A percentile compares a stretch with the other conserved stretches of the same genome.
Evolutionary conservation across 2,888 invertebrate genomes (phyloP).

Genomic region (Amblyjoppa fuscipennis): DNA sequence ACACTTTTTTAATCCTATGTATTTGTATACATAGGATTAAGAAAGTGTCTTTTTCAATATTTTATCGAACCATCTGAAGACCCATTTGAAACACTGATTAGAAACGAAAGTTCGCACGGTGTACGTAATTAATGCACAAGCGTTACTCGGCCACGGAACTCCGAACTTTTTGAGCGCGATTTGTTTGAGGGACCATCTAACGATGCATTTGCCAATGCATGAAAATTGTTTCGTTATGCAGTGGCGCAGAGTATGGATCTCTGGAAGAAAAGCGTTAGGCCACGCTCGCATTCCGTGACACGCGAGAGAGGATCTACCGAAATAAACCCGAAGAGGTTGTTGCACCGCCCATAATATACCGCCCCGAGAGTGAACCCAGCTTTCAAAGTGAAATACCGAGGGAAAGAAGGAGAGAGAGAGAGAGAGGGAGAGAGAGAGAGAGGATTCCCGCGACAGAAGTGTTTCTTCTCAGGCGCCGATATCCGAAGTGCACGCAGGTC

Average conservation of each 20-base stretch:
- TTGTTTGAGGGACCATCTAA: not conserved
- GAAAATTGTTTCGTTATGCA: constrained; percentile 17
- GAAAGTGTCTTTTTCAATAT: no score
- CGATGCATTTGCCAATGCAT: constrained; percentile 30
- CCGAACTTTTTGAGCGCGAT: not conserved
- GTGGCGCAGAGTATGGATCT: constrained; percentile 28
- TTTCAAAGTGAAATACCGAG: constrained; percentile 32
- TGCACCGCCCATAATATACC: constrained; percentile 78
- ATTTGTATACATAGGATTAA: no score
- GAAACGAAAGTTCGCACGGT: not conserved
- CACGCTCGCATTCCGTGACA: constrained; percentile 80
- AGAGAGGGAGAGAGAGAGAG: constrained; percentile 9
- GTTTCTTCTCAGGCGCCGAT: constrained; percentile 19
- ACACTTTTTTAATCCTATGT: no score
- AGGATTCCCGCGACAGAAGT: constrained; percentile 40
- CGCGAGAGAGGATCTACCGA: constrained; percentile 77
- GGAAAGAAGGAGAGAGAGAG: constrained; percentile 17
- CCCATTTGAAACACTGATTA: not conserved
- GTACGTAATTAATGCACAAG: not conserved
- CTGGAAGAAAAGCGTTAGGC: constrained; percentile 44
- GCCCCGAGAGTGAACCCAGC: constrained; percentile 53
- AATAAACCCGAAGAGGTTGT: constrained; percentile 83
- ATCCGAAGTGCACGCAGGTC: constrained; percentile 5
- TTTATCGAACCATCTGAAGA: no score
- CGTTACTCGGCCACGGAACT: not conserved